phyloP scores from a whole-genome alignment of 2,888 invertebrate species.

The Spodoptera exigua region DNA sequence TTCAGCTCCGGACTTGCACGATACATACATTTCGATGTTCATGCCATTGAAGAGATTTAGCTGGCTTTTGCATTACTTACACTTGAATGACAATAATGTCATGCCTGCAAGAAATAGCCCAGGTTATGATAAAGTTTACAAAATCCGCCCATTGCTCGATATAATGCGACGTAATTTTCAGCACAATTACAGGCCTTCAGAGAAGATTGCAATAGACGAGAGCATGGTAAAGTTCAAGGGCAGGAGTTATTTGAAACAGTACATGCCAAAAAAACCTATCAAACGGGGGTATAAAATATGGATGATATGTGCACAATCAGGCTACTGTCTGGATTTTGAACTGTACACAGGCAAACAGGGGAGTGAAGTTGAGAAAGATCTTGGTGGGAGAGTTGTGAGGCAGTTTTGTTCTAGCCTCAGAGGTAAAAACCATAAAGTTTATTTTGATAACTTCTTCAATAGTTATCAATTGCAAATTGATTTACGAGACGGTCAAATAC shows the following conservation, averaged over 20 bases:
- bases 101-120: slow-evolving; percentile 26
- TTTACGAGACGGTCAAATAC: neutral
- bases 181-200: neutral
- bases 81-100: slow-evolving; percentile 46
- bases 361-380: slow-evolving; percentile 27
- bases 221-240: slow-evolving; percentile 40
- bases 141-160: slow-evolving; percentile 3
- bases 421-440: slow-evolving; percentile 55
- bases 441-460: slow-evolving; percentile 65
- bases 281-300: slow-evolving; percentile 4
- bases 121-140: slow-evolving; percentile 7
- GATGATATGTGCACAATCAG: neutral
- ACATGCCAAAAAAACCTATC: slow-evolving; percentile 38
- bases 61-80: slow-evolving; percentile 44
- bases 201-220: slow-evolving; percentile 23
- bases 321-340: slow-evolving; percentile 1
- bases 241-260: slow-evolving; percentile 31
- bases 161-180: neutral
- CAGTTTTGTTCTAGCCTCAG: slow-evolving; percentile 48
- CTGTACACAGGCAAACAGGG: slow-evolving; percentile 5
- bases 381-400: slow-evolving; percentile 50
- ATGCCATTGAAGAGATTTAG: slow-evolving; percentile 49
- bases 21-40: too few species aligned
- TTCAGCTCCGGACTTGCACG: too few species aligned
- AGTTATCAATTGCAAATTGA: slow-evolving; percentile 48